Conservation (phyloP, 2,797 vertebrate genomes). For the Borostomias antarcticus region DNA sequence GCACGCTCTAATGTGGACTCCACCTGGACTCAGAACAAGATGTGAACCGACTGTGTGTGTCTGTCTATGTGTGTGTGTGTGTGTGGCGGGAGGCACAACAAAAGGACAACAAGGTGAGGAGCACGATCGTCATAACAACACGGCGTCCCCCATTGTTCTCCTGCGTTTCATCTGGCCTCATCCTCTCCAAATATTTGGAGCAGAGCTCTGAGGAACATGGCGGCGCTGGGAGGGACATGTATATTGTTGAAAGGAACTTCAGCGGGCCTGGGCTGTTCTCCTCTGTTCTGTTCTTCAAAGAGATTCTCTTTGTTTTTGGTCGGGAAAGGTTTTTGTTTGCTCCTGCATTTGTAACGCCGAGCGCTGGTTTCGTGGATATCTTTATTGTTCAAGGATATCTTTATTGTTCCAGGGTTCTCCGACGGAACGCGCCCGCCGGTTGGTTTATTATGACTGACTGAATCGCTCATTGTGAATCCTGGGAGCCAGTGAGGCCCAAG, state of each 20-base stretch:
- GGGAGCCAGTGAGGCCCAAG: too few relatives aligned
- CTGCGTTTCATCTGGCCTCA: conserved; percentile 79
- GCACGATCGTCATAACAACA: conserved; percentile 77
- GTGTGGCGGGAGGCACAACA: too few relatives aligned
- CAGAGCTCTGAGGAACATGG: conserved; percentile 78
- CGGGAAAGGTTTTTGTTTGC: conserved; percentile 75
- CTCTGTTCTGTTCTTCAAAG: too few relatives aligned
- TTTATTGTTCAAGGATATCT: conserved; percentile 81
- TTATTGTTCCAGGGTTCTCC: too few relatives aligned
- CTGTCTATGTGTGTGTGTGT: too few relatives aligned
- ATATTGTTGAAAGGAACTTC: conserved; percentile 85
- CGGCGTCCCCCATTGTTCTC: conserved; percentile 79
- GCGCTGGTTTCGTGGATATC: conserved; percentile 76
- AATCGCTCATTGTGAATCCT: too few relatives aligned
- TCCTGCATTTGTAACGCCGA: conserved; percentile 72
- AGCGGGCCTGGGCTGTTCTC: conserved; percentile 68
- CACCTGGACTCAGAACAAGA: conserved; percentile 73
- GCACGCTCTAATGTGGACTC: too few relatives aligned
- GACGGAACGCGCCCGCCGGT: too few relatives aligned
- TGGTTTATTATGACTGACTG: too few relatives aligned
- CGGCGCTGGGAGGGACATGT: conserved; percentile 80
- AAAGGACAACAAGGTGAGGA: conserved; percentile 75
- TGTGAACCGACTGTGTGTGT: conserved; percentile 55
- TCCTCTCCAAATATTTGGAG: conserved; percentile 85
- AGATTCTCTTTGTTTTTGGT: conserved; percentile 77